Evolutionary conservation across 2,113 vertebrate genomes (phyloP).

Genomic region (Poeciliopsis occidentalis): DNA sequence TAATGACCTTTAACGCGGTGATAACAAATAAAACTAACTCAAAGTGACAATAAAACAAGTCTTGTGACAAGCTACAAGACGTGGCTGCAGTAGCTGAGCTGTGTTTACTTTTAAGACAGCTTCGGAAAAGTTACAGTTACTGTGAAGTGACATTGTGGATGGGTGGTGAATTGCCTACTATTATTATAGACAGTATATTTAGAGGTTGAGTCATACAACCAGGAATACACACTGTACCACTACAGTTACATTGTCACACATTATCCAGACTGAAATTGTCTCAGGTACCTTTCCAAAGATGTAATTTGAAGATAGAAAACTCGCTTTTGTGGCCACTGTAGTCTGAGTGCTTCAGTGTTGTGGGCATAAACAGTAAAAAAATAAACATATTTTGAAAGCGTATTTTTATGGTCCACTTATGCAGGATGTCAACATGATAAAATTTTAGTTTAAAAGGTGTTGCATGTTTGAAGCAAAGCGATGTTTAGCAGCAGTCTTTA

Average conservation of each 20-base stretch:
- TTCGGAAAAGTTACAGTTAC: neutral
- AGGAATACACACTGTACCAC: neutral
- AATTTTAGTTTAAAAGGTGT: neutral
- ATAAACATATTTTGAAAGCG: neutral
- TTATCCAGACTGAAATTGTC: neutral
- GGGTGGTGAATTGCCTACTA: neutral
- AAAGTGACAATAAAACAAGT: neutral
- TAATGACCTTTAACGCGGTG: neutral
- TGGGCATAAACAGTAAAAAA: neutral
- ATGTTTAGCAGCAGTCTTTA: neutral
- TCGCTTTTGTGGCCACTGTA: neutral
- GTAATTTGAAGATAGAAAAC: neutral
- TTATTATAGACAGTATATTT: slow-evolving; percentile 3
- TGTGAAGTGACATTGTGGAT: neutral
- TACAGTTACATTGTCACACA: neutral
- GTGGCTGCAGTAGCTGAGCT: neutral
- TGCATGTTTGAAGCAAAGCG: neutral
- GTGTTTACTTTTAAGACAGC: neutral
- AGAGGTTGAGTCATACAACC: slow-evolving; percentile 13
- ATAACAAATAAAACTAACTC: neutral
- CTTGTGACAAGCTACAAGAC: neutral
- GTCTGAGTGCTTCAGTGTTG: neutral
- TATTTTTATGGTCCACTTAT: neutral
- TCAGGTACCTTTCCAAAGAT: neutral
- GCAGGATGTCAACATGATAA: neutral